Evolutionary conservation across 2,888 invertebrate genomes (phyloP), one percentile per base, ranked within the genome.

Genomic region (Bembecia ichneumoniformis): DNA sequence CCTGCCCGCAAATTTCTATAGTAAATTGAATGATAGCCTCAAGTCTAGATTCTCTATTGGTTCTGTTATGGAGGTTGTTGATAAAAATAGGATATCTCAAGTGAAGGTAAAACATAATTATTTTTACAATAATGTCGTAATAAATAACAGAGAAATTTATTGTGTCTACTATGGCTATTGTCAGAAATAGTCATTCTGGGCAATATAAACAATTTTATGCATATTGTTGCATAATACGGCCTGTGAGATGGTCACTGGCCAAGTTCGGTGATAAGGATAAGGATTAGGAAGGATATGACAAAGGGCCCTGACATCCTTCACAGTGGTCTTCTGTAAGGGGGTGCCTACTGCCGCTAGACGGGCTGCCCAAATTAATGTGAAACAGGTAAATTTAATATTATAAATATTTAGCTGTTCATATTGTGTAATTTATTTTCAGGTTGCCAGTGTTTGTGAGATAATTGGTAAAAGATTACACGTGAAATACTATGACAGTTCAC

Each of bases 11-110:
- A 96, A 96, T 82, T 98, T 97, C 81, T 94, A 95, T 73, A 91
- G 90, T 63, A 96, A 96, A 89, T 92, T 97, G 49, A 92, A 91
- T 63, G 95, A 95, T 58, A 94, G 94, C 67, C 88, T 95, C 64
- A 92, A 92, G 70, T 96, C 95, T 7, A 90, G 95, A 58, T 96
- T 96, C 76, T 91, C 93, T 52, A 88, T 92, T 58, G 95, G 96
- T 49, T 90, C 96, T 66, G 90, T 93, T 67, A 90, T 98, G 70
- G 98, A 98, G 88, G 96, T 98, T 46, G 96, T 98, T 0, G 97
- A 98, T 80, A 98, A 98, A 79, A 96, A 96, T 87, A 91, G 96
- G 63, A 97, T 98, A 66, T 97, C 96, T 13, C 96, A 96, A 83
- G 94, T 96, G 58, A 93, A 93, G 77, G 86, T 86, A 54, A 40